These are phyloP conservation scores for Lottia scabra DNA, from an alignment of 2,888 invertebrate species.

Conservation along the genomic window DNA sequence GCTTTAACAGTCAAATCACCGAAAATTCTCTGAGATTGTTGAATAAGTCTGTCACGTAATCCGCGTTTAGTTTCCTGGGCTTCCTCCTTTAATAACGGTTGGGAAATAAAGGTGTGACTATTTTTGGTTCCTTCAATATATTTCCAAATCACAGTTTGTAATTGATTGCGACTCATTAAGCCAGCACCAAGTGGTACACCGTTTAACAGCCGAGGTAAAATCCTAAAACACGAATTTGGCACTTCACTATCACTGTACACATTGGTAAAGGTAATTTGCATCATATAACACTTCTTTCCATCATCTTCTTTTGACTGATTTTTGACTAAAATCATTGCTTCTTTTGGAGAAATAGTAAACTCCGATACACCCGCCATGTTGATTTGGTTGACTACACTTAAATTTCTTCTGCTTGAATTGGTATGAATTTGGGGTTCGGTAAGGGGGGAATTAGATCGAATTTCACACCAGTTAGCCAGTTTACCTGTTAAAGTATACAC, in stretches of 20 bases:
- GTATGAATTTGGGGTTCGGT: conserved; percentile 1
- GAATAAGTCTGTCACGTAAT: conserved; percentile 51
- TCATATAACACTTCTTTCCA: conserved; percentile 52
- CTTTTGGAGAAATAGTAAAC: conserved; percentile 53
- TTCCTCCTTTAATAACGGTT: conserved; percentile 55
- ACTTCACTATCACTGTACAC: conserved; percentile 56
- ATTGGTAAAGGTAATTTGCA: conserved; percentile 54
- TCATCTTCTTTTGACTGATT: conserved; percentile 37
- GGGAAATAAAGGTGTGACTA: conserved; percentile 56
- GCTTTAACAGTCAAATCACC: conserved; percentile 62
- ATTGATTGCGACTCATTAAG: conserved; percentile 50
- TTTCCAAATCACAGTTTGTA: conserved; percentile 55
- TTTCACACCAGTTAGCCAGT: conserved; percentile 25
- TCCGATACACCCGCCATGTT: conserved; percentile 46
- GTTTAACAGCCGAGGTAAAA: conserved; percentile 59
- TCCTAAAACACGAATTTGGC: conserved; percentile 55
- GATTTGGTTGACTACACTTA: not conserved
- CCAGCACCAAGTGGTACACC: conserved; percentile 64
- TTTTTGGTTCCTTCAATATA: conserved; percentile 58
- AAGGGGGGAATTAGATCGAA: conserved; percentile 9
- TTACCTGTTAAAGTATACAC: conserved; percentile 1
- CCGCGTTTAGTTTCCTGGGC: conserved; percentile 54
- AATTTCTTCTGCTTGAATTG: not conserved
- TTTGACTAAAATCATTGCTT: conserved; percentile 49
- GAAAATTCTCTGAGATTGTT: conserved; percentile 56